Evolutionary conservation across 1,140 invertebrate genomes (phyloP).

Genomic region (Drosophila oshimai): DNA sequence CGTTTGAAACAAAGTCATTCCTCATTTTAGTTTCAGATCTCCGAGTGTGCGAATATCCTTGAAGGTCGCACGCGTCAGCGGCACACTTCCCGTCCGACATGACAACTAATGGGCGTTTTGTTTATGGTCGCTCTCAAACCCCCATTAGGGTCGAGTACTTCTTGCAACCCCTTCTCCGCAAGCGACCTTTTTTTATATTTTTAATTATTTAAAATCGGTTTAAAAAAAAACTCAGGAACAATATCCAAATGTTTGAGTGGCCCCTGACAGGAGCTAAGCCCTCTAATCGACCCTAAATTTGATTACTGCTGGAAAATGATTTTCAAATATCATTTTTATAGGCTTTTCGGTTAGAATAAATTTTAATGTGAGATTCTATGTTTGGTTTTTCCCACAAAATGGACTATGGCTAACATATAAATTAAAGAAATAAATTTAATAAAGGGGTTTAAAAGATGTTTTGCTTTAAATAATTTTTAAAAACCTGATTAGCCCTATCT

Average conservation of each 20-base stretch:
- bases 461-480: too few species aligned
- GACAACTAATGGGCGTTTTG: conserved; percentile 68
- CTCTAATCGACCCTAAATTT: conserved; percentile 9
- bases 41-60: conserved; percentile 49
- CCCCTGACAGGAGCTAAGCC: conserved; percentile 38
- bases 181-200: conserved; percentile 27
- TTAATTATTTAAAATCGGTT: conserved; percentile 74
- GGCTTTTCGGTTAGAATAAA: too few species aligned
- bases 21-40: background rate
- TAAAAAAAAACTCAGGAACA: conserved; percentile 11
- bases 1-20: conserved; percentile 63
- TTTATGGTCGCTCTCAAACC: conserved; percentile 61
- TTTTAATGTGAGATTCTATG: too few species aligned
- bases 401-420: too few species aligned
- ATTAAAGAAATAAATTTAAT: too few species aligned
- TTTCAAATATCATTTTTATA: conserved; percentile 11
- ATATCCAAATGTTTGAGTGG: conserved; percentile 40
- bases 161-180: conserved; percentile 3
- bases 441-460: too few species aligned
- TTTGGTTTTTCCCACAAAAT: too few species aligned
- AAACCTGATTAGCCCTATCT: too few species aligned
- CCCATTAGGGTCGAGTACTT: conserved; percentile 47
- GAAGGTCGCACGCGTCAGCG: conserved; percentile 61
- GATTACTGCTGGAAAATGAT: conserved; percentile 5
- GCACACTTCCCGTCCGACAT: conserved; percentile 35